A percentile compares a stretch with the other conserved stretches of the same genome.
Evolutionary conservation across 1,140 invertebrate species (phyloP).

Genomic region (Cataglyphis hispanica): DNA sequence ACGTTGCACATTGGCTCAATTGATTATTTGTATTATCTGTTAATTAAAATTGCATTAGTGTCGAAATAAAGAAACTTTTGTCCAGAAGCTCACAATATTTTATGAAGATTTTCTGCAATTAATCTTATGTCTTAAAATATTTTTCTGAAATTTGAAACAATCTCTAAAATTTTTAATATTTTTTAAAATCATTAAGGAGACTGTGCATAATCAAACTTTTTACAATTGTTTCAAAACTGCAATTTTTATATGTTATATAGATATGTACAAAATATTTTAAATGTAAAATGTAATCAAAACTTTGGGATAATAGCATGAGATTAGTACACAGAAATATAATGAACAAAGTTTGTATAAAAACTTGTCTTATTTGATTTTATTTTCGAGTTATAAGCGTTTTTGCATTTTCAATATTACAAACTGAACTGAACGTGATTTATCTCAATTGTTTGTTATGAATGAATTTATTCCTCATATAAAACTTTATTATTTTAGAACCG

Average conservation of each 20-base stretch:
- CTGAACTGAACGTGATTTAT: neutral
- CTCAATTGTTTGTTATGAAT: neutral
- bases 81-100: neutral
- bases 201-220: neutral
- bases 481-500: too few relatives aligned
- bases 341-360: neutral
- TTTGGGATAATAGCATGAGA: neutral
- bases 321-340: neutral
- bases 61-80: neutral
- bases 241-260: neutral
- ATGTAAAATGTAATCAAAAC: neutral
- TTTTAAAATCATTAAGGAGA: neutral
- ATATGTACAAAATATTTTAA: neutral
- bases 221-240: neutral
- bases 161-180: neutral
- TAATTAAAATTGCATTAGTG: slow-evolving; percentile 1
- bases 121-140: neutral
- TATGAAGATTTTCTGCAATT: neutral
- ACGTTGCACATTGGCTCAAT: slow-evolving; percentile 68
- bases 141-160: neutral
- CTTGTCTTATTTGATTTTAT: neutral
- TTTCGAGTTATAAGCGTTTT: neutral
- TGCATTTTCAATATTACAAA: neutral
- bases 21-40: slow-evolving; percentile 18
- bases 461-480: too few relatives aligned